Percentiles rank a stretch among this genome's conserved stretches.
Evolutionary conservation across 2,888 invertebrate genomes (phyloP).

Genomic region (Diarsia mendica): DNA sequence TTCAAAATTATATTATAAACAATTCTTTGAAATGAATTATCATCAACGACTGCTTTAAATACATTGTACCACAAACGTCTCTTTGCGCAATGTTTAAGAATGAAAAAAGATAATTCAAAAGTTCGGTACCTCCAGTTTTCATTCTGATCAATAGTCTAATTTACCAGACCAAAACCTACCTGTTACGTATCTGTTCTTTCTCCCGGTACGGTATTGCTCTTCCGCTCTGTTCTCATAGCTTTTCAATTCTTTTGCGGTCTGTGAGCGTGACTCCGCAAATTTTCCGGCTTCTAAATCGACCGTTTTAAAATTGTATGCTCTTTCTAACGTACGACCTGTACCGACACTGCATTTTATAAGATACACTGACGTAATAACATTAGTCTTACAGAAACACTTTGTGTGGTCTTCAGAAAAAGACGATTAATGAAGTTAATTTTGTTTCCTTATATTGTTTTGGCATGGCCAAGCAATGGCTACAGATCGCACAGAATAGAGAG

Average conservation of each 20-base stretch:
- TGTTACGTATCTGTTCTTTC: constrained; percentile 20
- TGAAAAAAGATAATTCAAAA: not conserved
- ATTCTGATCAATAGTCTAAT: not conserved
- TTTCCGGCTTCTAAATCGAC: constrained; percentile 39
- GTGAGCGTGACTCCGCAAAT: constrained; percentile 47
- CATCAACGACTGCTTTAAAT: not conserved
- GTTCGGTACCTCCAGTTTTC: not conserved
- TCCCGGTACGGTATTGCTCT: constrained; percentile 24
- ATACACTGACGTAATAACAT: not conserved
- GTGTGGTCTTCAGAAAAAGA: constrained; percentile 23
- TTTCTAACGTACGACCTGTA: constrained; percentile 20
- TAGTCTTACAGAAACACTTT: constrained; percentile 3
- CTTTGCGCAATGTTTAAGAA: not conserved
- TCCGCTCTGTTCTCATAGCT: constrained; percentile 33
- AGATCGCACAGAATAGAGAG: no score
- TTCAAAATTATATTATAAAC: not conserved
- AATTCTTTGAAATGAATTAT: not conserved
- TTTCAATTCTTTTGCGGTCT: constrained; percentile 57
- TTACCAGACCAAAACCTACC: constrained; percentile 22
- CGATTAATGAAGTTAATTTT: constrained; percentile 24
- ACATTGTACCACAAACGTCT: not conserved
- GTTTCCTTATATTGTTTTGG: constrained; percentile 24
- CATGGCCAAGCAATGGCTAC: no score
- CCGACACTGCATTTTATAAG: not conserved
- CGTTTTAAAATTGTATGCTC: constrained; percentile 41